These are phyloP conservation scores for Alfaro cultratus DNA, from an alignment of 2,797 vertebrate genomes.

Conservation along the genomic window DNA sequence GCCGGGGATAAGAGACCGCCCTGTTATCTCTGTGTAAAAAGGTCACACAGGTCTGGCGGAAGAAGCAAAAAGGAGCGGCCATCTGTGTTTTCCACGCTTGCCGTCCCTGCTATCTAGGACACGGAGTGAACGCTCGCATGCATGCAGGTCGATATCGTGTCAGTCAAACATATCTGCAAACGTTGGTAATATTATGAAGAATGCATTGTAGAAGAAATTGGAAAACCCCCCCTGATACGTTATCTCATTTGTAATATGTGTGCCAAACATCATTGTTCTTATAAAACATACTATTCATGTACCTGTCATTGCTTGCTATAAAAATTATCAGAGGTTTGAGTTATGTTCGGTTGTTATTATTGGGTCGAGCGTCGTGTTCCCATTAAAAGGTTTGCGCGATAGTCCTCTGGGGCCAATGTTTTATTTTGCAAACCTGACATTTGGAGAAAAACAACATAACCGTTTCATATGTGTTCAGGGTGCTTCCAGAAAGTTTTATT, in stretches of 20 bases:
- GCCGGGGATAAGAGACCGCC: constrained; percentile 57
- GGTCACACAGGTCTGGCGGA: constrained; percentile 72
- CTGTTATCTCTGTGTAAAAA: constrained; percentile 76
- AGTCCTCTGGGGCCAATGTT: constrained; percentile 26
- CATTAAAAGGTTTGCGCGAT: constrained; percentile 10
- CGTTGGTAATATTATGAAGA: constrained; percentile 56
- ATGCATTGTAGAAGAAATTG: constrained; percentile 69
- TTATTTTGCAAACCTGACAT: constrained; percentile 12
- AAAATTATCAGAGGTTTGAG: constrained; percentile 43
- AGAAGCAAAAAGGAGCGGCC: constrained; percentile 75
- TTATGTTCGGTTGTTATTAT: constrained; percentile 29
- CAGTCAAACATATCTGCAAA: constrained; percentile 60
- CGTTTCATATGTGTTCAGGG: not conserved
- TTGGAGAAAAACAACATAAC: constrained; percentile 16
- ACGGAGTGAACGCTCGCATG: constrained; percentile 34
- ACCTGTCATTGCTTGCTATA: constrained; percentile 31
- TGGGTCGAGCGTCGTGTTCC: constrained; percentile 26
- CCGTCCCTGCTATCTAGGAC: constrained; percentile 43
- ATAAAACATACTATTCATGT: constrained; percentile 25
- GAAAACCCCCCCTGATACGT: constrained; percentile 68
- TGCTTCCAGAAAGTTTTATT: not conserved
- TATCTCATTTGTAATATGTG: constrained; percentile 46
- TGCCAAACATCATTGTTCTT: constrained; percentile 54
- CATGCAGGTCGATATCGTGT: constrained; percentile 41
- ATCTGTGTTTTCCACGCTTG: constrained; percentile 68